A percentile compares a stretch with the other conserved stretches of the same genome.
phyloP scores from a whole-genome alignment of 2,888 invertebrate species.

The Tenthredo scrophulariae region DNA sequence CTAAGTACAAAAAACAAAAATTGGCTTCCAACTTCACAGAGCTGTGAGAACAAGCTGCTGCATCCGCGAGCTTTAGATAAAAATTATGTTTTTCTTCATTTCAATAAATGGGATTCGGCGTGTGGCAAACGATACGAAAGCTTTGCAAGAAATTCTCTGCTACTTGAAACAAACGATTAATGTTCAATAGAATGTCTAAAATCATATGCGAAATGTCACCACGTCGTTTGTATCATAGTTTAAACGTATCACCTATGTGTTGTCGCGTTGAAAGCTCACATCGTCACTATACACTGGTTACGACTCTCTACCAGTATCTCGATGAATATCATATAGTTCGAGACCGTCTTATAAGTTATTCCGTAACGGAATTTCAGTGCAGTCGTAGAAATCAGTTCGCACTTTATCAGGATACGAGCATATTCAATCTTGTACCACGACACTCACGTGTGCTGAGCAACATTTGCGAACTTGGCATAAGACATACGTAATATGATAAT shows the following conservation, averaged over 20 bases:
- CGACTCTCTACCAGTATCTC: neutral
- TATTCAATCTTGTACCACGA: neutral
- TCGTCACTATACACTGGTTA: neutral
- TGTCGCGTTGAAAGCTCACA: constrained; percentile 30
- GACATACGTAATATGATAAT: neutral
- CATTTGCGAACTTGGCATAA: neutral
- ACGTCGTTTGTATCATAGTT: constrained; percentile 7
- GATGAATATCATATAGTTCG: neutral
- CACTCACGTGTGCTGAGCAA: neutral
- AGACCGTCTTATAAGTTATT: neutral
- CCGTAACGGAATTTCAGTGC: neutral
- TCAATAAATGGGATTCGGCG: neutral
- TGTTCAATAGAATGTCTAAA: neutral
- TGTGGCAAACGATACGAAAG: neutral
- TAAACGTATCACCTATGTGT: neutral
- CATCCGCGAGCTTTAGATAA: neutral
- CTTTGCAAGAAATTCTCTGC: neutral
- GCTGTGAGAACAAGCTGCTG: constrained; percentile 15
- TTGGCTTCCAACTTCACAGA: neutral
- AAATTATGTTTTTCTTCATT: constrained; percentile 17
- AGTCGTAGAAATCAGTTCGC: constrained; percentile 27
- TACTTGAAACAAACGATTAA: neutral
- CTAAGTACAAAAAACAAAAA: constrained; percentile 17
- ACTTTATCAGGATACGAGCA: neutral
- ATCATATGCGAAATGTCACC: neutral